A percentile compares a stretch with the other conserved stretches of the same genome.
Evolutionary conservation across 2,113 vertebrate genomes (phyloP).

Genomic region (Ariopsis seemanni): DNA sequence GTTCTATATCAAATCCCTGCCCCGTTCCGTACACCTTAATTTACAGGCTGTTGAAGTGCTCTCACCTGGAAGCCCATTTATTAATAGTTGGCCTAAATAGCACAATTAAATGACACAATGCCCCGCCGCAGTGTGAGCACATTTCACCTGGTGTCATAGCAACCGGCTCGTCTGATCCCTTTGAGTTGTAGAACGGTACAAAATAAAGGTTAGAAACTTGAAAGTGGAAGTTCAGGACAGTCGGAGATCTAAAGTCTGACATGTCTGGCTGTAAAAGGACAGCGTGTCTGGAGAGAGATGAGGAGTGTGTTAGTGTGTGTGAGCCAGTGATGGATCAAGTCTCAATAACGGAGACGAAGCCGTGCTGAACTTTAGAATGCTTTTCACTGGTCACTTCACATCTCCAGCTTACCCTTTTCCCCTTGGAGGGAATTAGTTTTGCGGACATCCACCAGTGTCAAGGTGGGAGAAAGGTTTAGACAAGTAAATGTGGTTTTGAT

Average conservation of each 20-base stretch:
- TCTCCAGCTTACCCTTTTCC: slow-evolving; percentile 54
- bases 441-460: slow-evolving; percentile 49
- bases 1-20: neutral
- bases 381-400: slow-evolving; percentile 55
- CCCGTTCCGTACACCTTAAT: neutral
- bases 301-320: neutral
- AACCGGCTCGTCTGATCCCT: too few relatives aligned
- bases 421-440: slow-evolving; percentile 59
- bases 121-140: neutral
- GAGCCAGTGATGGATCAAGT: slow-evolving; percentile 31
- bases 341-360: slow-evolving; percentile 49
- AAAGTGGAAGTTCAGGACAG: neutral
- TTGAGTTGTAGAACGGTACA: neutral
- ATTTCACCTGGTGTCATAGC: neutral
- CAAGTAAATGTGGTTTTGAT: slow-evolving; percentile 64
- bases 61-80: neutral
- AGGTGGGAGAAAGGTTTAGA: slow-evolving; percentile 56
- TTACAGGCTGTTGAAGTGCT: neutral
- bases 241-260: neutral
- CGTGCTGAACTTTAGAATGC: slow-evolving; percentile 45
- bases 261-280: slow-evolving; percentile 14
- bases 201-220: neutral
- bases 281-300: slow-evolving; percentile 13
- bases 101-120: neutral
- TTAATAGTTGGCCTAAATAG: neutral